Evolutionary conservation across 2,888 invertebrate genomes (phyloP).

Genomic region (Dryomyza anilis): DNA sequence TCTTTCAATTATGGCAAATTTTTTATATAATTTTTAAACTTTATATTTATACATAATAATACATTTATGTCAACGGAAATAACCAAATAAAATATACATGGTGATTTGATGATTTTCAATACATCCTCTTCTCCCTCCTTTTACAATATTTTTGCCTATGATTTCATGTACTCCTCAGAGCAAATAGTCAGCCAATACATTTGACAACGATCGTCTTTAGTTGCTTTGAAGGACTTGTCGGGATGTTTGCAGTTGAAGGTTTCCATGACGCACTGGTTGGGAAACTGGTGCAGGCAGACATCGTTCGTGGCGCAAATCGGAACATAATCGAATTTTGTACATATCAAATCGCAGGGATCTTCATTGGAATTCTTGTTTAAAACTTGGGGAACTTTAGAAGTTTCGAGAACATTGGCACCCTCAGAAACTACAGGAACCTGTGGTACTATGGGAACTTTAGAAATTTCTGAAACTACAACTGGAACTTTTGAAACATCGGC

Average conservation of each 20-base stretch:
- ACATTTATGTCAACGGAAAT: too few relatives aligned
- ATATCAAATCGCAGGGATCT: slow-evolving; percentile 47
- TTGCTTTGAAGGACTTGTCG: slow-evolving; percentile 41
- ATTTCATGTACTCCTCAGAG: slow-evolving; percentile 39
- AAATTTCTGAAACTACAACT: too few relatives aligned
- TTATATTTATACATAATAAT: too few relatives aligned
- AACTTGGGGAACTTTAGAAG: background rate
- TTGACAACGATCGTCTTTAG: slow-evolving; percentile 45
- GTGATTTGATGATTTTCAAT: background rate
- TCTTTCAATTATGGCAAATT: too few relatives aligned
- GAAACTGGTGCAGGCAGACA: slow-evolving; percentile 49
- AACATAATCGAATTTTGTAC: slow-evolving; percentile 49
- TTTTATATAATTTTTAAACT: too few relatives aligned
- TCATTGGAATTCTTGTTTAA: slow-evolving; percentile 6
- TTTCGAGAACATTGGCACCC: slow-evolving; percentile 31
- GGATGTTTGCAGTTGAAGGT: slow-evolving; percentile 52
- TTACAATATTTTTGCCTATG: too few relatives aligned
- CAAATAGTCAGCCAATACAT: slow-evolving; percentile 41
- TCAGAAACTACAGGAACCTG: background rate
- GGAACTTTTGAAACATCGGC: slow-evolving; percentile 4
- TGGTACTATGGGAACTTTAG: too few relatives aligned
- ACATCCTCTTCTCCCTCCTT: background rate
- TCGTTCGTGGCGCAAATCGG: slow-evolving; percentile 52
- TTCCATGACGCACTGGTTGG: slow-evolving; percentile 53
- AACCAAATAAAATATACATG: background rate